Evolutionary conservation across 2,113 vertebrate species (phyloP).

Genomic region (Isichthys henryi): DNA sequence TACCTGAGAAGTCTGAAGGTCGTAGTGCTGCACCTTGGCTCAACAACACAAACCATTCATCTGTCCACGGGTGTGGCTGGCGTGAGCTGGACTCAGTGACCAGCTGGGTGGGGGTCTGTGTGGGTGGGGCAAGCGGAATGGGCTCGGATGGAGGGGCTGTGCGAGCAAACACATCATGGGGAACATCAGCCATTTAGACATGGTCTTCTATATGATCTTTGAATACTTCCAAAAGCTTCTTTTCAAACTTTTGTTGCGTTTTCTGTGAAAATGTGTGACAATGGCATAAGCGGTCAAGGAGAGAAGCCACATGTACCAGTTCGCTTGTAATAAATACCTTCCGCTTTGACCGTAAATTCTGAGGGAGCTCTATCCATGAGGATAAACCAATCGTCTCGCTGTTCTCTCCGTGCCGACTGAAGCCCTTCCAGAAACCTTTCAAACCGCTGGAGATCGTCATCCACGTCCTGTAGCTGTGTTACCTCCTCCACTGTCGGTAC

Average conservation of each 20-base stretch:
- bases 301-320: no score
- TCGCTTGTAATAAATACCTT: background rate
- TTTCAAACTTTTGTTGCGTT: background rate
- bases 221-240: background rate
- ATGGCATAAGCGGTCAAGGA: background rate
- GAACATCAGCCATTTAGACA: background rate
- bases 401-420: background rate
- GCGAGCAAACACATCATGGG: background rate
- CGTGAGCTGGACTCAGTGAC: background rate
- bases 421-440: background rate
- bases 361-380: constrained; percentile 17
- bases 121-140: background rate
- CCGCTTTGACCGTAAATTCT: background rate
- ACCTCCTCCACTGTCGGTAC: background rate
- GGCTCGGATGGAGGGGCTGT: background rate
- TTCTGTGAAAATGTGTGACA: background rate
- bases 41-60: constrained; percentile 22
- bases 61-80: background rate
- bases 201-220: background rate
- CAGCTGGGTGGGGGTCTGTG: background rate
- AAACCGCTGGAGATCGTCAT: background rate
- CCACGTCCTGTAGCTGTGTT: background rate
- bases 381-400: constrained; percentile 31
- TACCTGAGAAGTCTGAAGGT: background rate
- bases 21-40: background rate